A percentile compares a stretch with the other conserved stretches of the same genome.
These are phyloP conservation scores for Trachymyrmex septentrionalis DNA, from an alignment of 1,140 invertebrate species.

Conservation along the genomic window DNA sequence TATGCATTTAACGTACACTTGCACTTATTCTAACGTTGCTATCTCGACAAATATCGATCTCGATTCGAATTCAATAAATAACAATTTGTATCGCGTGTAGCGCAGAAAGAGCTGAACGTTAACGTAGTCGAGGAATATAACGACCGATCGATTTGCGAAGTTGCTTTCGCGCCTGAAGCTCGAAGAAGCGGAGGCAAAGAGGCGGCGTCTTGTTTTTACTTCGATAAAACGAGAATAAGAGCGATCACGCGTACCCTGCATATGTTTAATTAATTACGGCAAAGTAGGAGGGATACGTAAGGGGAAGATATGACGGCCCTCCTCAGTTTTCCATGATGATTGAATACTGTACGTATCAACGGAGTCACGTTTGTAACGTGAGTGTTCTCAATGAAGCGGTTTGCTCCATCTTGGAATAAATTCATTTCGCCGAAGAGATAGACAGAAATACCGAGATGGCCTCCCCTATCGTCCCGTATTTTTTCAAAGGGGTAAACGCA, in stretches of 20 bases:
- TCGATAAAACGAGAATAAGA: neutral
- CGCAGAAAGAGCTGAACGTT: slow-evolving; percentile 13
- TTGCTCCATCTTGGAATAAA: slow-evolving; percentile 68
- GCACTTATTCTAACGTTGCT: neutral
- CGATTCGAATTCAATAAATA: slow-evolving; percentile 38
- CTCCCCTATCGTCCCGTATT: slow-evolving; percentile 67
- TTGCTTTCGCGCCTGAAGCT: slow-evolving; percentile 35
- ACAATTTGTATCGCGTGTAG: slow-evolving; percentile 38
- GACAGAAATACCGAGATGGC: slow-evolving; percentile 42
- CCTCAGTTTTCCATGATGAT: slow-evolving; percentile 64
- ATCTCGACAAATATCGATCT: slow-evolving; percentile 7
- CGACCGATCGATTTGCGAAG: slow-evolving; percentile 22
- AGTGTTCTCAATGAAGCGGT: slow-evolving; percentile 51
- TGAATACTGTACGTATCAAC: slow-evolving; percentile 64
- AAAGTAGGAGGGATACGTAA: neutral
- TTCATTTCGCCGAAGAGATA: slow-evolving; percentile 64
- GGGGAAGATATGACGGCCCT: slow-evolving; percentile 4
- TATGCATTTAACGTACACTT: neutral
- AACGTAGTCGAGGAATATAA: slow-evolving; percentile 46
- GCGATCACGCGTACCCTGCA: slow-evolving; percentile 15
- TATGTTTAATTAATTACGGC: slow-evolving; percentile 70
- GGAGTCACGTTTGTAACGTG: slow-evolving; percentile 55
- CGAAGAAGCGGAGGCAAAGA: neutral
- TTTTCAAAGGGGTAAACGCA: slow-evolving; percentile 26
- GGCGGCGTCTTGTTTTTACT: slow-evolving; percentile 15